Evolutionary conservation across 2,888 invertebrate species (phyloP).

Genomic region (Anarsia innoxiella): DNA sequence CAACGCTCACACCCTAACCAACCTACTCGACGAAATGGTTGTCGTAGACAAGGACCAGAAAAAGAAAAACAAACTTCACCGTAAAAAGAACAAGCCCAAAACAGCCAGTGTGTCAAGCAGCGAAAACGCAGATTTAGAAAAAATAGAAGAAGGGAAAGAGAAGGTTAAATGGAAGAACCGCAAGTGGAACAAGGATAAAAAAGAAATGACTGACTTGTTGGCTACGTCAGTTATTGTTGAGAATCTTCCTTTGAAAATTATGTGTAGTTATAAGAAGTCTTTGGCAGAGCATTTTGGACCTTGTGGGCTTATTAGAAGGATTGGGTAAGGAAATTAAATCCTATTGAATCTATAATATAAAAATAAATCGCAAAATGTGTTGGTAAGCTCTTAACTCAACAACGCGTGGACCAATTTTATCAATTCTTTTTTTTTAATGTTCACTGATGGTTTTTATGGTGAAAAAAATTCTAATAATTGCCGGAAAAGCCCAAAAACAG

Average conservation of each 20-base stretch:
- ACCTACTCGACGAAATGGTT: slow-evolving; percentile 55
- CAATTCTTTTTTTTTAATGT: too few relatives aligned
- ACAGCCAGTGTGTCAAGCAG: slow-evolving; percentile 19
- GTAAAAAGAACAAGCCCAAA: slow-evolving; percentile 31
- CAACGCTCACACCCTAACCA: slow-evolving; percentile 51
- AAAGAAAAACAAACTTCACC: slow-evolving; percentile 37
- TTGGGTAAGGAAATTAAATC: slow-evolving; percentile 49
- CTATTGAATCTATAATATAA: too few relatives aligned
- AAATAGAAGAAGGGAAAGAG: slow-evolving; percentile 34
- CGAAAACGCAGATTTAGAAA: slow-evolving; percentile 23
- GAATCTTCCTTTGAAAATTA: slow-evolving; percentile 46
- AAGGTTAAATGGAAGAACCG: slow-evolving; percentile 55
- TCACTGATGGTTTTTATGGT: too few relatives aligned
- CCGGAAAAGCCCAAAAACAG: too few relatives aligned
- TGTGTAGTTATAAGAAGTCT: slow-evolving; percentile 44
- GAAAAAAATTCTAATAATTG: too few relatives aligned
- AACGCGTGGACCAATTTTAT: too few relatives aligned
- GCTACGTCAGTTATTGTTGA: slow-evolving; percentile 43
- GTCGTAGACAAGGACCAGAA: slow-evolving; percentile 52
- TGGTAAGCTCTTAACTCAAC: too few relatives aligned
- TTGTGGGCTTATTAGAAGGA: slow-evolving; percentile 43
- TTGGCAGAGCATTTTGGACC: slow-evolving; percentile 49
- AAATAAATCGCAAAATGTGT: too few relatives aligned
- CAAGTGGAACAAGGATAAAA: slow-evolving; percentile 58
- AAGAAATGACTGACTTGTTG: slow-evolving; percentile 24